Conservation (phyloP, 2,797 vertebrate species). For the Schizothorax lantsangensis region DNA sequence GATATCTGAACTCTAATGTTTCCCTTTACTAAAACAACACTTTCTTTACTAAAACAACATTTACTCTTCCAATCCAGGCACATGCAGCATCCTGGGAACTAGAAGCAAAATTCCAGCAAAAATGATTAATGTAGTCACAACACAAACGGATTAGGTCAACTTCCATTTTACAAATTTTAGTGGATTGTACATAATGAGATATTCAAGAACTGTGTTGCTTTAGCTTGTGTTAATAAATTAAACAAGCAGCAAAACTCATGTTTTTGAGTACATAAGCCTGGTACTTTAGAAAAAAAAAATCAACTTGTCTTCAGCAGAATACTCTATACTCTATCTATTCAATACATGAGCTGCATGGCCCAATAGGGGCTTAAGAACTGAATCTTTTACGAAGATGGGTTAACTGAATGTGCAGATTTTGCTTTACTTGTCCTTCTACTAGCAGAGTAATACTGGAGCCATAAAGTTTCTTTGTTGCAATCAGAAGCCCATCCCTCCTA, state of each 20-base stretch:
- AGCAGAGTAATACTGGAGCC: neutral
- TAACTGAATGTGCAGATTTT: slow-evolving; percentile 15
- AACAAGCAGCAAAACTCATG: neutral
- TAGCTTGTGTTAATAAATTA: neutral
- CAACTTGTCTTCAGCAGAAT: neutral
- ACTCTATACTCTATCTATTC: neutral
- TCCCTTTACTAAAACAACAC: neutral
- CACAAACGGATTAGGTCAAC: neutral
- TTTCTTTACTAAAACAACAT: neutral
- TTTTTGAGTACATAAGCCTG: neutral
- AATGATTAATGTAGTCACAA: neutral
- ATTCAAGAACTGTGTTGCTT: neutral
- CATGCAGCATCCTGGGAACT: neutral
- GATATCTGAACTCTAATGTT: neutral
- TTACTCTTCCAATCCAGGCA: neutral
- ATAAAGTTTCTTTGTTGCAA: neutral
- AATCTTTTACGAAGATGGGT: neutral
- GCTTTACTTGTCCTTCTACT: slow-evolving; percentile 5
- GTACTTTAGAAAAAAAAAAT: neutral
- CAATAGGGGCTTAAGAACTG: neutral
- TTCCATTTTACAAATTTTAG: neutral
- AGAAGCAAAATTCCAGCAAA: neutral
- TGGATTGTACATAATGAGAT: neutral
- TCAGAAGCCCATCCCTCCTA: neutral
- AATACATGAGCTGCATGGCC: neutral